phyloP scores from a whole-genome alignment of 2,113 vertebrate species.

The Hyla sarda region DNA sequence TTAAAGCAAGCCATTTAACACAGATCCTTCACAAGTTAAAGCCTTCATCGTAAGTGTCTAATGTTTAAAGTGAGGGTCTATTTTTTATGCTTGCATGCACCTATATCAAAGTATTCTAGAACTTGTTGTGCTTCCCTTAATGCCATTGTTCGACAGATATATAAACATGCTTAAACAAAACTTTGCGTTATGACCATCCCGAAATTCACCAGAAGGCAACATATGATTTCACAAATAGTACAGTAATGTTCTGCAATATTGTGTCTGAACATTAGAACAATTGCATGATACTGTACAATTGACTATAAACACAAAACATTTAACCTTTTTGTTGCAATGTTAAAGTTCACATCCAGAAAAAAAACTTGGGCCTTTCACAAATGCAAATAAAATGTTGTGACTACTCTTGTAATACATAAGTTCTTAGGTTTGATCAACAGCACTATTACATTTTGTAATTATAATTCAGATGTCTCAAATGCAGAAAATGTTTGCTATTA shows the following conservation, averaged over 20 bases:
- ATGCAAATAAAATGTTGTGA: background rate
- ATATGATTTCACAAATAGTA: background rate
- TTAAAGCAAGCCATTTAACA: background rate
- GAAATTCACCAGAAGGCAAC: background rate
- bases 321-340: slow-evolving; percentile 25
- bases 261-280: background rate
- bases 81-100: slow-evolving; percentile 37
- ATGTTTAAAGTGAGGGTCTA: slow-evolving; percentile 30
- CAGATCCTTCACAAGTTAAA: slow-evolving; percentile 14
- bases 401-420: background rate
- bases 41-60: slow-evolving; percentile 22
- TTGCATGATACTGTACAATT: slow-evolving; percentile 3
- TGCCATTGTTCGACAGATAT: background rate
- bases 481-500: background rate
- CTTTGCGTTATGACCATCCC: background rate
- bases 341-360: background rate
- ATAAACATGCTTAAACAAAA: background rate
- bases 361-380: background rate
- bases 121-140: slow-evolving; percentile 38
- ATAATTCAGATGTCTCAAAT: background rate
- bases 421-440: background rate
- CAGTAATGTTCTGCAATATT: slow-evolving; percentile 17
- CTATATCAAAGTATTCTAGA: slow-evolving; percentile 33
- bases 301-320: background rate
- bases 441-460: background rate